Conservation (phyloP, 2,888 invertebrate species). For the Altica lythri region DNA sequence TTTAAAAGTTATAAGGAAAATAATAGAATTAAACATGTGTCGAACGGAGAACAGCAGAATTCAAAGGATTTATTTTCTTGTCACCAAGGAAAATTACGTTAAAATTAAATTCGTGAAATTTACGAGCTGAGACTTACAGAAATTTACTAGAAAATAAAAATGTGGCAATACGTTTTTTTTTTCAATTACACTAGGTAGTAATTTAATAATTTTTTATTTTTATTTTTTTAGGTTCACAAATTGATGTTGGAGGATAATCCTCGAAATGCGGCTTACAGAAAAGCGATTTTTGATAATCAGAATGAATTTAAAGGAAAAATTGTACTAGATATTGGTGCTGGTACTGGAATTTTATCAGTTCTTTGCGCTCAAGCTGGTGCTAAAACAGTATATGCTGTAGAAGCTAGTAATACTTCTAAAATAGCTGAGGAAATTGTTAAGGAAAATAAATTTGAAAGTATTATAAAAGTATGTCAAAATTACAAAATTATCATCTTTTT, state of each 20-base stretch:
- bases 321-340: slow-evolving; percentile 86
- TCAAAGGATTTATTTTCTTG: no score
- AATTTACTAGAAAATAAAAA: no score
- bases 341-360: slow-evolving; percentile 86
- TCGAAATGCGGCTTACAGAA: slow-evolving; percentile 77
- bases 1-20: no score
- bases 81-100: no score
- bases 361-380: slow-evolving; percentile 93
- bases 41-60: no score
- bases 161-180: no score
- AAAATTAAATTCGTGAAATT: no score
- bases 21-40: no score
- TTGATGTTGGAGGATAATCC: slow-evolving; percentile 78
- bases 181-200: no score
- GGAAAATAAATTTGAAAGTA: slow-evolving; percentile 70
- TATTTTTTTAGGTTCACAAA: slow-evolving; percentile 69
- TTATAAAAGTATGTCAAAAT: slow-evolving; percentile 64
- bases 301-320: slow-evolving; percentile 74
- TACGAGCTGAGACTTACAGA: no score
- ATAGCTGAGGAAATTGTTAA: slow-evolving; percentile 68
- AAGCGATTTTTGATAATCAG: slow-evolving; percentile 74
- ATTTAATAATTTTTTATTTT: neutral
- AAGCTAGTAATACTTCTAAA: slow-evolving; percentile 74
- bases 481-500: slow-evolving; percentile 29
- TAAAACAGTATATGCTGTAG: slow-evolving; percentile 80